Evolutionary conservation across 2,888 invertebrate genomes (phyloP), one percentile per base, ranked within the genome.

Genomic region (Scrobipalpa atriplicella): DNA sequence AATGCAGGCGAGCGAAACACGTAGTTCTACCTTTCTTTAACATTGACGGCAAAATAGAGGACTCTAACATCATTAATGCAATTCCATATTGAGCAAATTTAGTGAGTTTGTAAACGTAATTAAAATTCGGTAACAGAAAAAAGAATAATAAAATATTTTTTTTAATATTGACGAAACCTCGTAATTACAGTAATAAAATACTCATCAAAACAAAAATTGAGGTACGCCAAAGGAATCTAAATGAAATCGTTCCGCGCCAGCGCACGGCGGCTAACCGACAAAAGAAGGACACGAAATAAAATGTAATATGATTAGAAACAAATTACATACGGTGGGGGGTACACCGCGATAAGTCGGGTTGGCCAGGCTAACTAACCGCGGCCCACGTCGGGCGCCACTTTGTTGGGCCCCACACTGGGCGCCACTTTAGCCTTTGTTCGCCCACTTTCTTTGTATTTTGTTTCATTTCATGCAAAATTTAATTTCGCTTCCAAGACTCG

Each of bases 401-500:
- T 52, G 52, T 51, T 63, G 52, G 80, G 80, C 78, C 78, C 69
- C 72, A 64, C 62, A 60, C 43, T 66, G 71, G 70, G 69, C 70
- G 70, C 72, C 72, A 72, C 65, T 64, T 64, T 16, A 51, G 54
- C 63, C 66, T 67, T 92, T 92, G 92, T 91, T 80, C 84, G 80
- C 78, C 84, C 86, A 86, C 84, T 89, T 92, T 92, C 92, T 92
- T 92, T 92, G 91, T 92, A 87, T 89, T 88, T 89, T 86, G 90
- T 90, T 89, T 87, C 88, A 90, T 91, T 92, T 90, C 92, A 90
- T 91, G 92, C 91, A 88, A 91, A 92, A 92, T 92, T 92, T 90
- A 92, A 92, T 92, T 92, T 92, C 90, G 92, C 89, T 90, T 90
- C 89, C 90, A 92, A 92, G 92, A 92, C 90, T 90, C 92, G 92